Conservation (phyloP, 2,113 vertebrate species). For the Trogon melanurus region DNA sequence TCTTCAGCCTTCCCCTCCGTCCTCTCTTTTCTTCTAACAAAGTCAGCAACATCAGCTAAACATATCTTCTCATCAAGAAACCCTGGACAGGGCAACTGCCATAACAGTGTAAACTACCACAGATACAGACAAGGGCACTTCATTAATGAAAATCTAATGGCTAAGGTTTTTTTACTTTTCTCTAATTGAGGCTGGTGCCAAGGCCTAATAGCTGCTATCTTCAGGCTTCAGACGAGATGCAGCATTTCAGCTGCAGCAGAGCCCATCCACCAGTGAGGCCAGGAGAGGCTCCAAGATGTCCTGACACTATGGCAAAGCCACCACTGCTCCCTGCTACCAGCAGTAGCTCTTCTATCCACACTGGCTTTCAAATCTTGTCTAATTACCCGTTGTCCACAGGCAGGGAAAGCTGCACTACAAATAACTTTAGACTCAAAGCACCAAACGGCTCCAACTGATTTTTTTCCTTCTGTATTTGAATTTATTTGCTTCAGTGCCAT, state of each 20-base stretch:
- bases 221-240: background rate
- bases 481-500: background rate
- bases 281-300: background rate
- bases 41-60: background rate
- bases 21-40: background rate
- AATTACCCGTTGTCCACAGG: background rate
- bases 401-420: background rate
- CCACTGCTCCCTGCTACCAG: background rate
- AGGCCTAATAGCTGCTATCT: background rate
- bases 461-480: background rate
- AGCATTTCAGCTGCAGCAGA: background rate
- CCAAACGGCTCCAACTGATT: background rate
- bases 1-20: background rate
- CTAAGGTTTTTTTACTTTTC: background rate
- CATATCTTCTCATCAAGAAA: background rate
- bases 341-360: background rate
- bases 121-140: background rate
- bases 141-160: background rate
- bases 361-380: background rate
- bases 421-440: background rate
- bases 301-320: accelerated
- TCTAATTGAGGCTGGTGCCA: background rate
- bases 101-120: background rate
- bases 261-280: background rate
- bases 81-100: background rate